phyloP scores from a whole-genome alignment of 2,888 invertebrate species.

The Cataglyphis cursor region DNA sequence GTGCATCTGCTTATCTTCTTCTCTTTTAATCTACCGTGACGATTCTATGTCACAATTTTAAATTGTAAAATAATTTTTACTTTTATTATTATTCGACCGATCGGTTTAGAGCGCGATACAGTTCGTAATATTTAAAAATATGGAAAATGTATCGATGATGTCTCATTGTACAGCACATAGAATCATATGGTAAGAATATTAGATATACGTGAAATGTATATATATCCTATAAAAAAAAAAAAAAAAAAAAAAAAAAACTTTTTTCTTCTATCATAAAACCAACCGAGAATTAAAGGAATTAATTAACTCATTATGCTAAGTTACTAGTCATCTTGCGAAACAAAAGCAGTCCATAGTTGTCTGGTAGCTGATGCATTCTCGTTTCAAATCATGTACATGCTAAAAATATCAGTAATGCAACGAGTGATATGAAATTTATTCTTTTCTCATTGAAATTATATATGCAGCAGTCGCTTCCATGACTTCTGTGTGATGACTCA shows the following conservation, averaged over 20 bases:
- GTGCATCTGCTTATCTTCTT: neutral
- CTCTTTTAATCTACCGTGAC: too few relatives aligned
- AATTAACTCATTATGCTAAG: neutral
- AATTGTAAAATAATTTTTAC: neutral
- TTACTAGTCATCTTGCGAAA: neutral
- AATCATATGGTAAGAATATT: too few relatives aligned
- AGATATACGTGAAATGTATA: too few relatives aligned
- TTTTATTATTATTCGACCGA: neutral
- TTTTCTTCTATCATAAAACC: neutral
- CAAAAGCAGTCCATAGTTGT: neutral
- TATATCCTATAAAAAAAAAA: too few relatives aligned
- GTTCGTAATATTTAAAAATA: too few relatives aligned
- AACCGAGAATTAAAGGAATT: neutral
- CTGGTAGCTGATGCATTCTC: neutral
- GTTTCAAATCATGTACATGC: neutral
- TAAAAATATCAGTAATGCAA: slow-evolving; percentile 1
- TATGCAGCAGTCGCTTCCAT: neutral
- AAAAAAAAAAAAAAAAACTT: too few relatives aligned
- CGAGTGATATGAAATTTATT: neutral
- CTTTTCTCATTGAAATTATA: neutral
- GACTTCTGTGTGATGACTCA: neutral
- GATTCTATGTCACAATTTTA: neutral
- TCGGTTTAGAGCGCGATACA: too few relatives aligned
- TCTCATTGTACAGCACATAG: too few relatives aligned
- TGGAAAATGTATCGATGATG: too few relatives aligned